Evolutionary conservation across 2,113 vertebrate genomes (phyloP).

Genomic region (Spilogale gracilis): DNA sequence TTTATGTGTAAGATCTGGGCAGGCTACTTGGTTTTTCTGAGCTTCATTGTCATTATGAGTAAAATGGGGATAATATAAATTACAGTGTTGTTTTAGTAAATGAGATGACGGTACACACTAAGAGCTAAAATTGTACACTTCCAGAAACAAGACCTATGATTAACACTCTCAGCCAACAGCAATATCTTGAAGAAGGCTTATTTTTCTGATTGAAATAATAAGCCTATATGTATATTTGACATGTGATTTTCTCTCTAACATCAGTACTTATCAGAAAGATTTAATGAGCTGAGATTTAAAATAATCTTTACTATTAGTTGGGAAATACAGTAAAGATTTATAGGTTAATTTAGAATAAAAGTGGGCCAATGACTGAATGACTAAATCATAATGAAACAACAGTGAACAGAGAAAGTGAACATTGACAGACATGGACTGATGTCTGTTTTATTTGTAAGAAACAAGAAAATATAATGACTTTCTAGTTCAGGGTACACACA

Average conservation of each 20-base stretch:
- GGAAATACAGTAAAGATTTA: slow-evolving; percentile 29
- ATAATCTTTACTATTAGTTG: slow-evolving; percentile 32
- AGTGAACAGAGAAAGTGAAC: slow-evolving; percentile 36
- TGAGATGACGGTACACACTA: background rate
- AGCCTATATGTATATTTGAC: background rate
- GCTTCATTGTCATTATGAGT: slow-evolving; percentile 12
- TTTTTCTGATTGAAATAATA: slow-evolving; percentile 50
- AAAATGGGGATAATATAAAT: slow-evolving; percentile 13
- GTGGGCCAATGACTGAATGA: slow-evolving; percentile 23
- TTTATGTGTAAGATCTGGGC: background rate
- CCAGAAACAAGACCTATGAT: slow-evolving; percentile 16
- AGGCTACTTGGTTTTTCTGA: slow-evolving; percentile 17
- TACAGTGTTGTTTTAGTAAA: slow-evolving; percentile 57
- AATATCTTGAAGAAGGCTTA: background rate
- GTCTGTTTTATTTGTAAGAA: slow-evolving; percentile 55
- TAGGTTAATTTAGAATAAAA: slow-evolving; percentile 57
- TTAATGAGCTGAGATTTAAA: background rate
- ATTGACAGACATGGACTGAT: slow-evolving; percentile 7
- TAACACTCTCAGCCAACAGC: background rate
- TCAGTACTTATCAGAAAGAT: slow-evolving; percentile 1
- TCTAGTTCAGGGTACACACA: background rate
- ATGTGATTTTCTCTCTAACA: slow-evolving; percentile 16
- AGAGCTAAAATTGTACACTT: slow-evolving; percentile 32
- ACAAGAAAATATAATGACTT: slow-evolving; percentile 43
- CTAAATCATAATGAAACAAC: slow-evolving; percentile 39